Evolutionary conservation across 2,888 invertebrate genomes (phyloP).

Genomic region (Ectemnius continuus): DNA sequence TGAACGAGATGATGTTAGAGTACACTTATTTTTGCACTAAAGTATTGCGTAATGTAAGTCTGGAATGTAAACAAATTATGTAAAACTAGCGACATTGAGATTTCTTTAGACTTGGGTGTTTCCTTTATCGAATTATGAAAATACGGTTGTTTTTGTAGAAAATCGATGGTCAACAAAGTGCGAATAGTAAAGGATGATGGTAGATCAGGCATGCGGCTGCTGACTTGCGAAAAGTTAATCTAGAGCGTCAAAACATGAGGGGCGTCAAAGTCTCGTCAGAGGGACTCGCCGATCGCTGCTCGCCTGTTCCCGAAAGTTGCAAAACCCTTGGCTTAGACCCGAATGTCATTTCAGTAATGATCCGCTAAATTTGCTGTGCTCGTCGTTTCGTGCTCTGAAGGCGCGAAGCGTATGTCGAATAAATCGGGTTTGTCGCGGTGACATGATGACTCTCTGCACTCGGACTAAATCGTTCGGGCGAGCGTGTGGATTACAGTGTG

Average conservation of each 20-base stretch:
- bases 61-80: no score
- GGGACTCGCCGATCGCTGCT: slow-evolving; percentile 22
- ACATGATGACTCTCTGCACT: background rate
- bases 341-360: slow-evolving; percentile 26
- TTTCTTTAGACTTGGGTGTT: no score
- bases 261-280: slow-evolving; percentile 30
- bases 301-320: slow-evolving; percentile 56
- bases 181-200: no score
- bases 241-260: slow-evolving; percentile 63
- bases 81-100: no score
- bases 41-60: no score
- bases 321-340: slow-evolving; percentile 64
- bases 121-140: no score
- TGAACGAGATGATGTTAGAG: no score
- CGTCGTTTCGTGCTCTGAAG: background rate
- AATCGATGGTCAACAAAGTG: no score
- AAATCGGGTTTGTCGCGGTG: background rate
- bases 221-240: slow-evolving; percentile 55
- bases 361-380: slow-evolving; percentile 21
- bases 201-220: no score
- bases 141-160: no score
- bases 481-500: no score
- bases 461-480: background rate
- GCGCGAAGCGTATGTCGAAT: background rate
- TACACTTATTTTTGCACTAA: background rate